phyloP scores from a whole-genome alignment of 2,797 vertebrate genomes.

The Lutjanus campechanus region DNA sequence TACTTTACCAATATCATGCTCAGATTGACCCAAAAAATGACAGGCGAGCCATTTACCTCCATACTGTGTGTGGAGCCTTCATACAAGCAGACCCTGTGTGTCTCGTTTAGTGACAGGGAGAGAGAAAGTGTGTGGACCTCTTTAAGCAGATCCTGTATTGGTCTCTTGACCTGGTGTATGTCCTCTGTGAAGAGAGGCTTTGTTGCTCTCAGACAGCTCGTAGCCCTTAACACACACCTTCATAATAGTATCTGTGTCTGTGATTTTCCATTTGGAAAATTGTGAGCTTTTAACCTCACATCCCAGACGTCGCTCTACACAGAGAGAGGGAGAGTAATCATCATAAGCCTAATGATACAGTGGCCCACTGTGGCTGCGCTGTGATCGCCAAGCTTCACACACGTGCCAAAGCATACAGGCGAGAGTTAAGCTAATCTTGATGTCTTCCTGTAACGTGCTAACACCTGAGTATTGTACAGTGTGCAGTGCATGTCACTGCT shows the following conservation, averaged over 20 bases:
- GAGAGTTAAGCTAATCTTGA: slow-evolving; percentile 54
- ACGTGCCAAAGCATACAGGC: slow-evolving; percentile 65
- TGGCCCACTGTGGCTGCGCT: slow-evolving; percentile 64
- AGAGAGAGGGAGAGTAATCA: slow-evolving; percentile 58
- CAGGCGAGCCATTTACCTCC: slow-evolving; percentile 73
- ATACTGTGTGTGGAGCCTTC: slow-evolving; percentile 48
- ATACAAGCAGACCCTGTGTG: slow-evolving; percentile 77
- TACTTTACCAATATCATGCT: slow-evolving; percentile 46
- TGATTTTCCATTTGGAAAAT: slow-evolving; percentile 82
- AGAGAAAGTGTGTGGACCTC: slow-evolving; percentile 59
- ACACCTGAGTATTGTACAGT: slow-evolving; percentile 51
- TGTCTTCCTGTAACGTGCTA: slow-evolving; percentile 52
- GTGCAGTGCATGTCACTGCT: slow-evolving; percentile 24
- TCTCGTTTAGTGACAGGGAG: slow-evolving; percentile 71
- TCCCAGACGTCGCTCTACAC: slow-evolving; percentile 46
- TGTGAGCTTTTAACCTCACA: slow-evolving; percentile 73
- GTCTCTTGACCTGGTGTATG: slow-evolving; percentile 73
- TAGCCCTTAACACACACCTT: slow-evolving; percentile 72
- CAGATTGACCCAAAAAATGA: slow-evolving; percentile 56
- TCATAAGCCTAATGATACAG: slow-evolving; percentile 73
- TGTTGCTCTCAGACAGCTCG: slow-evolving; percentile 77
- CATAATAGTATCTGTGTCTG: slow-evolving; percentile 83
- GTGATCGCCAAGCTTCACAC: slow-evolving; percentile 52
- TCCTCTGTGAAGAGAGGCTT: slow-evolving; percentile 82
- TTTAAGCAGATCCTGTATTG: slow-evolving; percentile 74